A percentile compares a stretch with the other conserved stretches of the same genome.
phyloP scores from a whole-genome alignment of 2,113 vertebrate species.

The Rattus norvegicus region DNA sequence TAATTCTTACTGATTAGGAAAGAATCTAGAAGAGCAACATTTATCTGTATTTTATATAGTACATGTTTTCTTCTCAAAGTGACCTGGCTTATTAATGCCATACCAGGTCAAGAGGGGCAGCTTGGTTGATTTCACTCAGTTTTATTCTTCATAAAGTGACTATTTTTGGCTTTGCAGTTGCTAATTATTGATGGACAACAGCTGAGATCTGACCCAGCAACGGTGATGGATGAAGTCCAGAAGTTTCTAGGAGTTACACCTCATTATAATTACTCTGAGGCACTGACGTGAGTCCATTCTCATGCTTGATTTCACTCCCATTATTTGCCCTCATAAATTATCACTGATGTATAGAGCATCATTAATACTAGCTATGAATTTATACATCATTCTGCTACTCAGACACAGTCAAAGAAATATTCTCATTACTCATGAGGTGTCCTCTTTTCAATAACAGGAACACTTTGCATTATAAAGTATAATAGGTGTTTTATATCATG shows the following conservation, averaged over 20 bases:
- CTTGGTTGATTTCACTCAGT: not conserved
- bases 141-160: constrained; percentile 57
- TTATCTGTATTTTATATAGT: not conserved
- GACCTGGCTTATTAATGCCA: constrained; percentile 33
- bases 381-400: constrained; percentile 12
- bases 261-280: constrained; percentile 97
- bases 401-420: constrained; percentile 44
- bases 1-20: constrained; percentile 5
- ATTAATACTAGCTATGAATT: constrained; percentile 37
- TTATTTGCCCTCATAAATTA: constrained; percentile 54
- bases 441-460: not conserved
- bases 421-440: constrained; percentile 9
- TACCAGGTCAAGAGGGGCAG: not conserved
- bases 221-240: constrained; percentile 98
- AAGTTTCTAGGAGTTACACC: constrained; percentile 96
- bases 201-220: constrained; percentile 94
- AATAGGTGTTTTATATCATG: not conserved
- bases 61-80: not conserved
- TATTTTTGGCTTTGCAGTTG: constrained; percentile 86
- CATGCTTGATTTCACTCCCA: constrained; percentile 45
- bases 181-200: constrained; percentile 99
- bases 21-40: not conserved
- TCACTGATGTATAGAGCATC: constrained; percentile 36
- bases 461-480: not conserved
- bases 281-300: constrained; percentile 93